Conservation (phyloP, 2,888 invertebrate genomes). For the Pammene fasciana region DNA sequence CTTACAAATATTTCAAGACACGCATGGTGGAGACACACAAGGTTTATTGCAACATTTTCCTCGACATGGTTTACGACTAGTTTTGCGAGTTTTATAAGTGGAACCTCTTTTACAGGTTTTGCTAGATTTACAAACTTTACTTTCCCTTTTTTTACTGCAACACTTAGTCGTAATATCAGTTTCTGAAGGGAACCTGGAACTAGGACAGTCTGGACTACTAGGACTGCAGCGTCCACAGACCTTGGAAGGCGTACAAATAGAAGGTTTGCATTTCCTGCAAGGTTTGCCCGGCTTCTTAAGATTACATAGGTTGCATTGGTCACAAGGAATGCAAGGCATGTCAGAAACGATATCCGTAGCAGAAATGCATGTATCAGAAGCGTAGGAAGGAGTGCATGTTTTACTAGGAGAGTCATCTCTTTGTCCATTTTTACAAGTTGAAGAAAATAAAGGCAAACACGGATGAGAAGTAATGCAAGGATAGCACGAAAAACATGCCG, state of each 20-base stretch:
- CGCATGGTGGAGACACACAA: conserved; percentile 1
- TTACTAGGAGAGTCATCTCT: background rate
- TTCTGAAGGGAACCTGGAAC: background rate
- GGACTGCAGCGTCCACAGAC: background rate
- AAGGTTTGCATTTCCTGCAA: background rate
- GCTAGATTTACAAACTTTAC: conserved; percentile 1
- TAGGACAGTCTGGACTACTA: no score
- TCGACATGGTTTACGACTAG: background rate
- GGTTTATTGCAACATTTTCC: conserved; percentile 15
- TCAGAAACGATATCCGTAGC: background rate
- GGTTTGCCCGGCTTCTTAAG: background rate
- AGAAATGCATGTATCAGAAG: conserved; percentile 3
- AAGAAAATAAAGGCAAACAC: background rate
- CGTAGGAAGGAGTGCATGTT: background rate
- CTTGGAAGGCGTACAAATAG: background rate
- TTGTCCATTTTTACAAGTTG: background rate
- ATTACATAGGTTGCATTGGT: background rate
- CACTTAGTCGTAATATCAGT: background rate
- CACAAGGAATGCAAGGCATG: background rate
- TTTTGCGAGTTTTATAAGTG: conserved; percentile 8
- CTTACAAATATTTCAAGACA: conserved; percentile 30
- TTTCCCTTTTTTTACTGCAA: background rate
- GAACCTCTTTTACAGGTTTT: conserved; percentile 42
- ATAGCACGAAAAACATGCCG: background rate
- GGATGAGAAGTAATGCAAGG: conserved; percentile 9